Percentiles rank a stretch among this genome's conserved stretches.
These are phyloP conservation scores for Smithornis capensis DNA, from an alignment of 2,113 vertebrate species.

Conservation along the genomic window DNA sequence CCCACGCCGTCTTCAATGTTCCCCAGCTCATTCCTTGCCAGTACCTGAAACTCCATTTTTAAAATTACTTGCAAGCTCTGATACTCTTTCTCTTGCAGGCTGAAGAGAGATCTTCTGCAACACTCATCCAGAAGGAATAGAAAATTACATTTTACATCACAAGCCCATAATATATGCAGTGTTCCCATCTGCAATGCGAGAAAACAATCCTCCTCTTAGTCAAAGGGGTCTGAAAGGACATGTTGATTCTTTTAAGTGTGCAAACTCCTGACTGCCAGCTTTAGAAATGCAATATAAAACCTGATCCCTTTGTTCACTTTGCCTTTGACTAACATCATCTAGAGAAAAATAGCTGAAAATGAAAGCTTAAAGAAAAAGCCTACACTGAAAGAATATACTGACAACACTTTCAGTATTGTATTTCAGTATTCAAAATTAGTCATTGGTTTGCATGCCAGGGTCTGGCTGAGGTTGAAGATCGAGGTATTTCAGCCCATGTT, in stretches of 20 bases:
- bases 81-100: background rate
- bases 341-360: slow-evolving; percentile 10
- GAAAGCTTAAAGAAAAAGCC: background rate
- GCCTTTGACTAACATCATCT: background rate
- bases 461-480: background rate
- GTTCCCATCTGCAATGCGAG: background rate
- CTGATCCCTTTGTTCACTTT: background rate
- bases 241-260: background rate
- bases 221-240: background rate
- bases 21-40: background rate
- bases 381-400: background rate
- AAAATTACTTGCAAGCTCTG: background rate
- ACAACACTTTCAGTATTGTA: background rate
- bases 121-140: background rate
- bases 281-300: background rate
- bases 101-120: background rate
- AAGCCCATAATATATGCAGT: background rate
- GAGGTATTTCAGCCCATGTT: background rate
- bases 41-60: background rate
- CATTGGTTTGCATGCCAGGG: background rate
- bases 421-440: background rate
- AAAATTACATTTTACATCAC: background rate
- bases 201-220: background rate
- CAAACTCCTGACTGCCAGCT: background rate
- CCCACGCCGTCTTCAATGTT: background rate